These are phyloP conservation scores for Helicoverpa assulta DNA, from an alignment of 2,888 invertebrate species.

Conservation along the genomic window DNA sequence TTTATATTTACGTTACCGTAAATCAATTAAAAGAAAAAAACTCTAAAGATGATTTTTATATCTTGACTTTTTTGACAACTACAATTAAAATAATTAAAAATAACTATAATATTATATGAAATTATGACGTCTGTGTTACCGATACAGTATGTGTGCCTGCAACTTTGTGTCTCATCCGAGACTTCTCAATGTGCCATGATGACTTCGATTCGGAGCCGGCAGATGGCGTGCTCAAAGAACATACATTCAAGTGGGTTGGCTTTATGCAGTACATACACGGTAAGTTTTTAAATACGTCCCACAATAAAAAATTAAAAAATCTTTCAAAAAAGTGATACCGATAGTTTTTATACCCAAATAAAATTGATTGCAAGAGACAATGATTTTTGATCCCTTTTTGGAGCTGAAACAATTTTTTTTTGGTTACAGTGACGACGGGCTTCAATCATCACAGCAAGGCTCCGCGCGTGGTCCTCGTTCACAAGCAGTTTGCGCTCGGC, in stretches of 20 bases:
- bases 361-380: too few relatives aligned
- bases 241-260: constrained; percentile 82
- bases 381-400: too few relatives aligned
- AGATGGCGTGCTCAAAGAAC: constrained; percentile 79
- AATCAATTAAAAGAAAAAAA: too few relatives aligned
- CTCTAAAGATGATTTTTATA: too few relatives aligned
- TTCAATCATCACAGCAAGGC: constrained; percentile 80
- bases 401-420: background rate
- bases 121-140: constrained; percentile 30
- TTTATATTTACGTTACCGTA: too few relatives aligned
- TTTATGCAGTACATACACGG: constrained; percentile 83
- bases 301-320: too few relatives aligned
- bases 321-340: too few relatives aligned
- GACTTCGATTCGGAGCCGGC: constrained; percentile 78
- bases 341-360: too few relatives aligned
- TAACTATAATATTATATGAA: too few relatives aligned
- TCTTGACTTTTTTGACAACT: too few relatives aligned
- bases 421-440: constrained; percentile 74
- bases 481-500: constrained; percentile 81
- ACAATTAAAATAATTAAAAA: too few relatives aligned
- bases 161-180: constrained; percentile 64
- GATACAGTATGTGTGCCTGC: constrained; percentile 54
- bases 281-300: constrained; percentile 50
- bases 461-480: constrained; percentile 80
- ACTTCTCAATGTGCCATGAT: constrained; percentile 80